Evolutionary conservation across 2,797 vertebrate genomes (phyloP).

Genomic region (Alectoris magna): DNA sequence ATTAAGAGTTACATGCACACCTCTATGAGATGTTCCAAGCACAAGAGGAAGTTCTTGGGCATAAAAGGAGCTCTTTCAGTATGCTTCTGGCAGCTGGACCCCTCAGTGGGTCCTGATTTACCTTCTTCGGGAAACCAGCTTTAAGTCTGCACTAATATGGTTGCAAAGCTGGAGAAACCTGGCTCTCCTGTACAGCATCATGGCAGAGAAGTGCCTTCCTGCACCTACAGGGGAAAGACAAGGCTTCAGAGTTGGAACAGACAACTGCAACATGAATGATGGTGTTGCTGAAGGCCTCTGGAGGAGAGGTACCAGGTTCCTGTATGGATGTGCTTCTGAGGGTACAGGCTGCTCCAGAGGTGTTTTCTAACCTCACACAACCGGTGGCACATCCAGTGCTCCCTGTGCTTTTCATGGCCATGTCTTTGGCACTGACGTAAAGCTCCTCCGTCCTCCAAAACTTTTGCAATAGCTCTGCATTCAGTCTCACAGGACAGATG

Average conservation of each 20-base stretch:
- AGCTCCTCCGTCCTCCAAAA: background rate
- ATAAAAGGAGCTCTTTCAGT: background rate
- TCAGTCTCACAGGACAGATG: background rate
- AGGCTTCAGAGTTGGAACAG: background rate
- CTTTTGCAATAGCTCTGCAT: background rate
- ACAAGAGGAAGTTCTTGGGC: background rate
- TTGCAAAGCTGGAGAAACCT: background rate
- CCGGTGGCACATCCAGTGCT: background rate
- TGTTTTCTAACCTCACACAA: background rate
- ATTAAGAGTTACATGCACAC: background rate
- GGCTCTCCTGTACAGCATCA: background rate
- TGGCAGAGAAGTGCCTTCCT: background rate
- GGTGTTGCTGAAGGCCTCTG: background rate
- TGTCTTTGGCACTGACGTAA: background rate
- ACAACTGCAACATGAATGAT: background rate
- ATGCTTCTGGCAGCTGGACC: background rate
- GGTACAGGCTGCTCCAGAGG: background rate
- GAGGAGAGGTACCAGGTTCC: background rate
- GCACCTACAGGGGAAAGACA: background rate
- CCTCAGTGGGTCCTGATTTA: background rate
- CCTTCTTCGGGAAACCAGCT: background rate
- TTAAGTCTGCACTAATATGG: background rate
- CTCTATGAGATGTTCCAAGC: background rate
- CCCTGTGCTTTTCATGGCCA: rapidly evolving
- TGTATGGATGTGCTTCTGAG: background rate